Evolutionary conservation across 2,113 vertebrate genomes (phyloP).

Genomic region (Petroica traversi): DNA sequence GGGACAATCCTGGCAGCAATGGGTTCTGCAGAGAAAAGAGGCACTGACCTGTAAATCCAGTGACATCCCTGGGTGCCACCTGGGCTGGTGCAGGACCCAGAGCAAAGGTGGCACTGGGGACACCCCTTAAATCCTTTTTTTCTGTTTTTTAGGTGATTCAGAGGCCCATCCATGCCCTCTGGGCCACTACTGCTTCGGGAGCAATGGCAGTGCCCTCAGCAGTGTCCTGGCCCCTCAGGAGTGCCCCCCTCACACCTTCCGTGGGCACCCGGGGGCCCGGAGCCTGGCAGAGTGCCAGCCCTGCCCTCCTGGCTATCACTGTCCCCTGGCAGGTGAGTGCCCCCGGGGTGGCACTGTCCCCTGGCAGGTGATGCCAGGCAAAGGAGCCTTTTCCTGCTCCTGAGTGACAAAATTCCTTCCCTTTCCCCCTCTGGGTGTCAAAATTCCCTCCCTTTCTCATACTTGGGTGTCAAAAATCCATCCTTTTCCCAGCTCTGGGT

Average conservation of each 20-base stretch:
- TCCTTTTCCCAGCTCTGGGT: too few species aligned
- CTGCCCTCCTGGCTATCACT: constrained; percentile 82
- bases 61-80: neutral
- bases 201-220: constrained; percentile 51
- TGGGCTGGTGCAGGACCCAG: neutral
- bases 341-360: neutral
- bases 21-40: neutral
- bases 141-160: constrained; percentile 72
- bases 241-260: constrained; percentile 83
- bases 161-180: constrained; percentile 73
- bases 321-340: constrained; percentile 43
- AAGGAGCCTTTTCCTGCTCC: too few species aligned
- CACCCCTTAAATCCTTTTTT: neutral
- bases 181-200: constrained; percentile 84
- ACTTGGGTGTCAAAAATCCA: too few species aligned
- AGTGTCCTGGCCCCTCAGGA: constrained; percentile 68
- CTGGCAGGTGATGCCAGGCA: neutral
- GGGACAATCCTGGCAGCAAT: neutral
- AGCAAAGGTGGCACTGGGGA: neutral
- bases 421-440: too few species aligned
- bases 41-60: too few species aligned
- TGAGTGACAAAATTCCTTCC: too few species aligned
- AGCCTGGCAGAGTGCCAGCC: constrained; percentile 79
- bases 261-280: constrained; percentile 71
- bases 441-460: too few species aligned